These are phyloP conservation scores for Meloidogyne floridensis DNA, from an alignment of 1,140 invertebrate genomes.

Conservation along the genomic window DNA sequence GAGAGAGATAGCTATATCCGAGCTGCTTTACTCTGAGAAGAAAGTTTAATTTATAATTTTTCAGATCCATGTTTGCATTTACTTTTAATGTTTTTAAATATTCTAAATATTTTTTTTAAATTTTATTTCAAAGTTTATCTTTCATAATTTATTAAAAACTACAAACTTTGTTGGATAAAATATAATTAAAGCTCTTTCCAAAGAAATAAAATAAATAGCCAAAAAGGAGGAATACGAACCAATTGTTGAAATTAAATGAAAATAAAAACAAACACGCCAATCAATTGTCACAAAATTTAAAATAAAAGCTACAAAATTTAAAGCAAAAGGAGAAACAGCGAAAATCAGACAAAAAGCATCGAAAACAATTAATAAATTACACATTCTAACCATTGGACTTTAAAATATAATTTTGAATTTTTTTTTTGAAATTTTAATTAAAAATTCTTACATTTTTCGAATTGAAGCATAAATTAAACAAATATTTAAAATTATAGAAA, in stretches of 20 bases:
- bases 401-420: background rate
- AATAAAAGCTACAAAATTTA: background rate
- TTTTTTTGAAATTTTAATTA: background rate
- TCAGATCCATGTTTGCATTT: too few relatives aligned
- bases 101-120: too few relatives aligned
- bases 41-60: too few relatives aligned
- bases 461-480: too few relatives aligned
- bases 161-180: slow-evolving; percentile 14
- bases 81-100: background rate
- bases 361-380: slow-evolving; percentile 25
- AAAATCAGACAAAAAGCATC: slow-evolving; percentile 24
- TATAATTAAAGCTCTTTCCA: slow-evolving; percentile 21
- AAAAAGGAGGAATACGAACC: slow-evolving; percentile 19
- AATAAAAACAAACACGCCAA: slow-evolving; percentile 10
- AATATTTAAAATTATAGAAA: too few relatives aligned
- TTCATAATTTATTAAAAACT: background rate
- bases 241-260: slow-evolving; percentile 10
- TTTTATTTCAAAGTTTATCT: background rate
- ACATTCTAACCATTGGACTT: slow-evolving; percentile 19
- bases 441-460: too few relatives aligned
- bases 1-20: too few relatives aligned
- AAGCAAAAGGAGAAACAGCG: background rate
- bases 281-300: background rate
- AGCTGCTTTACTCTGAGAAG: too few relatives aligned
- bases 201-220: slow-evolving; percentile 18